phyloP scores from a whole-genome alignment of 2,888 invertebrate species.

The Pandemis corylana region DNA sequence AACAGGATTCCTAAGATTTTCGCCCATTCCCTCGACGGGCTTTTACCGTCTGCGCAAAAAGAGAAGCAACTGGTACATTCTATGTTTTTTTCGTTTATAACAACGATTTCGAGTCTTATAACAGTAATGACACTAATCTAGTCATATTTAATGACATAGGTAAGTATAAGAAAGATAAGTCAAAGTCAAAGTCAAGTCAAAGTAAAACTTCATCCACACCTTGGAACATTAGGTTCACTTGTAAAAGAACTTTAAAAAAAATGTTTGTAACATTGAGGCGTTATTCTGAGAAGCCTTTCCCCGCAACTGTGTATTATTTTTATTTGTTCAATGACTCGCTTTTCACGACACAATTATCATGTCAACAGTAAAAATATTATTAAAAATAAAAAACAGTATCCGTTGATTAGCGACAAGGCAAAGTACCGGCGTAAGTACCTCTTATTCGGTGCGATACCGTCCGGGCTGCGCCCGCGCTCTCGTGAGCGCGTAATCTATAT shows the following conservation, averaged over 20 bases:
- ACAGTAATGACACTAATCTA: background rate
- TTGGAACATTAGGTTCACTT: too few species aligned
- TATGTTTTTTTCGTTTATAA: background rate
- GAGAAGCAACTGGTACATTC: too few species aligned
- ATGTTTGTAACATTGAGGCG: too few species aligned
- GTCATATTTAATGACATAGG: background rate
- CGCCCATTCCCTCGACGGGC: too few species aligned
- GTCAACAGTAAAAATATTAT: background rate
- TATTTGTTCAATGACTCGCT: background rate
- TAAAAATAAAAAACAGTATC: slow-evolving; percentile 8
- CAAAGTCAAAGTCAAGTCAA: too few species aligned
- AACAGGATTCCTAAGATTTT: too few species aligned
- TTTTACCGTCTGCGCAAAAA: too few species aligned
- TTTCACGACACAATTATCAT: background rate
- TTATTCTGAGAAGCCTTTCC: too few species aligned
- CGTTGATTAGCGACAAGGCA: slow-evolving; percentile 26
- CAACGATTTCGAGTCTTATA: background rate
- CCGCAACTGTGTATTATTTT: background rate
- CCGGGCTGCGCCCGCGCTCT: slow-evolving; percentile 46
- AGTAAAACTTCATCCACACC: too few species aligned
- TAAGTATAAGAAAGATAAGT: too few species aligned
- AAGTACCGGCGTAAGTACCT: slow-evolving; percentile 27
- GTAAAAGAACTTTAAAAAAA: too few species aligned
- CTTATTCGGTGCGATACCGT: slow-evolving; percentile 21
- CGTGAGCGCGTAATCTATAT: slow-evolving; percentile 58